Base-by-base conservation (phyloP, 2,797 vertebrate species). In the Kryptolebias ocellatus region DNA sequence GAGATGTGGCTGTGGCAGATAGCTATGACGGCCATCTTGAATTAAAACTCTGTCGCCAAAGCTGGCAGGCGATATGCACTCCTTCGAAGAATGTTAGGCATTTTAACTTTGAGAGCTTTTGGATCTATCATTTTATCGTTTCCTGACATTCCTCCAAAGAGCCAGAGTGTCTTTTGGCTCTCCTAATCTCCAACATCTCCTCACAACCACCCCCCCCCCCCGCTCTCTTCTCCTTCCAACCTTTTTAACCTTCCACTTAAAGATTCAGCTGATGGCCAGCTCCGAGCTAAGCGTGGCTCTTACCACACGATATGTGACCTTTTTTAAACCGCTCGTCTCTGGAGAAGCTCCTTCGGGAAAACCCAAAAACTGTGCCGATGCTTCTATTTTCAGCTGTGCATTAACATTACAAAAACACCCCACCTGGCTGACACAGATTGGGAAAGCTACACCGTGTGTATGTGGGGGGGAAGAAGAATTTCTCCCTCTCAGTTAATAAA, bases 261-360 rank as follows among this genome's bases (percentile, higher is more conserved):
- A 69, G 29, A 84, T 90, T 83, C 72, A 59, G 61, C 68, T 78
- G 72, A 71, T 64, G 52, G 49, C 51, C 3, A 64, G 34, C 70
- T 80, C 77, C 18, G 47, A 68, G 63, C 62, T 67, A 34, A 15
- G 39, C 56, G 61, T 49, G 60, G 44, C 68, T 80, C 66, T 60
- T 72, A 74, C 82, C 66, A 62, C 60, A 52, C 56, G 67, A 31
- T 45, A 44, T 57, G 24, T 81, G 81, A 88, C 82, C 83, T 90
- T 89, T 37, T 14, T 45, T 86, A 81, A 80, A 76, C 71, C 72
- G 1, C 53, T 76, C 28, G 60, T 81, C 83, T 79, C 75, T 24
- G 17, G 58, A 79, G 80, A 64, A 24, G 28, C 70, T 63, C 55
- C 67, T 20, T 56, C 73, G 57, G 46, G 24, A 20, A 56, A 51